Evolutionary conservation across 1,140 invertebrate genomes (phyloP).

Genomic region (Euschistus heros): DNA sequence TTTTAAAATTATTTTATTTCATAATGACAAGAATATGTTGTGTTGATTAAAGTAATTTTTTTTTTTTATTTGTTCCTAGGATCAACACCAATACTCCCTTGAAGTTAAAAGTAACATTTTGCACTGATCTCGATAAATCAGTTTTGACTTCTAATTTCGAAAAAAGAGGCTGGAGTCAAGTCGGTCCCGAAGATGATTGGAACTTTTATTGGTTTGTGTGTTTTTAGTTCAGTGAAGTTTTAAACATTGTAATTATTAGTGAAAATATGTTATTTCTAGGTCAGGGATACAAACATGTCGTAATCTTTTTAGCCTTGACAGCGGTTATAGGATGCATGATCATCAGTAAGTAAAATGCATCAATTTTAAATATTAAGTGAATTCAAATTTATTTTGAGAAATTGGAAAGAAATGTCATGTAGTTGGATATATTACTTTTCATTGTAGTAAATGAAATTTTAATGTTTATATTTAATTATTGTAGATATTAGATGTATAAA

Average conservation of each 20-base stretch:
- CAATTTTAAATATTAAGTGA: background rate
- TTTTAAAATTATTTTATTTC: background rate
- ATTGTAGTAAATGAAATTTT: no score
- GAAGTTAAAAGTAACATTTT: slow-evolving; percentile 58
- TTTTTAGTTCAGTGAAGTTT: background rate
- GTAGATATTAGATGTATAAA: no score
- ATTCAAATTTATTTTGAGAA: background rate
- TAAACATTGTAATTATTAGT: background rate
- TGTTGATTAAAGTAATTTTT: background rate
- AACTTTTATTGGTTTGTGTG: slow-evolving; percentile 85
- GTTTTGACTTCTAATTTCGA: slow-evolving; percentile 89
- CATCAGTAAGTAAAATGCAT: slow-evolving; percentile 59
- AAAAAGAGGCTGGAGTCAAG: slow-evolving; percentile 82
- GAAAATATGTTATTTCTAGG: slow-evolving; percentile 40
- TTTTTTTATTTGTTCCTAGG: slow-evolving; percentile 3
- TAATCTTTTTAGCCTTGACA: slow-evolving; percentile 85
- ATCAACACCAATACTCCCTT: slow-evolving; percentile 35
- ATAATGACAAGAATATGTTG: background rate
- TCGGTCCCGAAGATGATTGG: slow-evolving; percentile 88
- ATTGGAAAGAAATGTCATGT: no score
- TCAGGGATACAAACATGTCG: slow-evolving; percentile 80
- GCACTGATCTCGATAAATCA: slow-evolving; percentile 90
- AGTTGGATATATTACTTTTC: no score
- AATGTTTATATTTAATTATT: no score
- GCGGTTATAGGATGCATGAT: slow-evolving; percentile 81